phyloP scores from a whole-genome alignment of 2,888 invertebrate genomes.

The Molanna angustata region DNA sequence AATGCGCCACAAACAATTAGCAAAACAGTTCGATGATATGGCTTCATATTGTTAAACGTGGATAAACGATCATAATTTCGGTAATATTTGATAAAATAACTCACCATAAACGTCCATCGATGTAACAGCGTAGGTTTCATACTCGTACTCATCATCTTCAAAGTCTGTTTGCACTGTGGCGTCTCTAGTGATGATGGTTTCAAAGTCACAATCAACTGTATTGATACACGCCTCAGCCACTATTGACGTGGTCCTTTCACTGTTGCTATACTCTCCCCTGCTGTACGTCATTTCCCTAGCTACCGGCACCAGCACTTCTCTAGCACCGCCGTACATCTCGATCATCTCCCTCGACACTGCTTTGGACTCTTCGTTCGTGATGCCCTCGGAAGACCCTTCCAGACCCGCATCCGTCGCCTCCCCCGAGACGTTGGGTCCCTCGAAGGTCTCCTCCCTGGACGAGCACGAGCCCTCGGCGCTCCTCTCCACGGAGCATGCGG shows the following conservation, averaged over 20 bases:
- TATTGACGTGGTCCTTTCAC: slow-evolving; percentile 21
- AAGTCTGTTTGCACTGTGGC: slow-evolving; percentile 55
- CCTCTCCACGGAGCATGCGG: slow-evolving; percentile 62
- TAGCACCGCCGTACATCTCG: slow-evolving; percentile 5
- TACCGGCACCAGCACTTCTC: neutral
- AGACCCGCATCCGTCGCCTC: slow-evolving; percentile 6
- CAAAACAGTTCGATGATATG: too few species aligned
- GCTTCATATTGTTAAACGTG: too few species aligned
- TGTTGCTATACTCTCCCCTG: slow-evolving; percentile 23
- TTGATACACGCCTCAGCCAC: slow-evolving; percentile 28
- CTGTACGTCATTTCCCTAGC: slow-evolving; percentile 23
- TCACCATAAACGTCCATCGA: slow-evolving; percentile 23
- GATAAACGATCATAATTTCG: too few species aligned
- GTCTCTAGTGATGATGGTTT: slow-evolving; percentile 52
- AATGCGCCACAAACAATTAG: neutral
- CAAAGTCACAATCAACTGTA: slow-evolving; percentile 37
- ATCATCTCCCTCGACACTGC: slow-evolving; percentile 8
- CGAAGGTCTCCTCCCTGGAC: slow-evolving; percentile 22
- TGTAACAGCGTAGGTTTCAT: slow-evolving; percentile 18
- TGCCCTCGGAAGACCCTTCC: slow-evolving; percentile 4
- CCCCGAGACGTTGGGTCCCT: slow-evolving; percentile 26
- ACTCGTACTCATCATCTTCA: slow-evolving; percentile 42
- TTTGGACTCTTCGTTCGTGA: slow-evolving; percentile 5
- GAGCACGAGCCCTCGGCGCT: slow-evolving; percentile 39
- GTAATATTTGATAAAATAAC: neutral